Percentiles rank a stretch among this genome's conserved stretches.
These are phyloP conservation scores for Lepeophtheirus salmonis DNA, from an alignment of 1,140 invertebrate species.

Conservation along the genomic window DNA sequence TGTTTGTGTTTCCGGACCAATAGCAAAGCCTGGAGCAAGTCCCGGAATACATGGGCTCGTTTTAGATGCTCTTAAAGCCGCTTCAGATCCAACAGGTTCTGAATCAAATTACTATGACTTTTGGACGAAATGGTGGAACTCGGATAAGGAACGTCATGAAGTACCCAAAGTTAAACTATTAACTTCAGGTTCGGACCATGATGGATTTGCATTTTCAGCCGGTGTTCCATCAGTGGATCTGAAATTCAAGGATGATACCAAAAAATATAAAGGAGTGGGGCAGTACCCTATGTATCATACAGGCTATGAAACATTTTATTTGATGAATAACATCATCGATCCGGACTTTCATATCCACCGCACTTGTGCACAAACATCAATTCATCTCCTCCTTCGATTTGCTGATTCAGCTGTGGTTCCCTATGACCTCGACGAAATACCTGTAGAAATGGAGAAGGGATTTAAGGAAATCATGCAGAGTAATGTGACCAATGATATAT, in stretches of 20 bases:
- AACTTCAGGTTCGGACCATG: conserved; percentile 12
- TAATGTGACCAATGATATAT: background rate
- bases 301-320: conserved; percentile 21
- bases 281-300: conserved; percentile 13
- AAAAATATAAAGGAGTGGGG: background rate
- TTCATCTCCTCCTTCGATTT: background rate
- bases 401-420: background rate
- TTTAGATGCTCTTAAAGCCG: conserved; percentile 25
- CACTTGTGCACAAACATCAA: background rate
- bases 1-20: conserved; percentile 21
- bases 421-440: background rate
- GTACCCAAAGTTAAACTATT: background rate
- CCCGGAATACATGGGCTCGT: conserved; percentile 24
- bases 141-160: background rate
- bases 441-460: background rate
- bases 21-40: conserved; percentile 21
- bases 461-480: background rate
- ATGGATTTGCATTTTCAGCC: background rate
- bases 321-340: conserved; percentile 25
- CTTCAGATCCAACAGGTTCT: background rate
- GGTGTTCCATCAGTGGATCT: conserved; percentile 12
- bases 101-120: background rate
- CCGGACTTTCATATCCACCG: conserved; percentile 21
- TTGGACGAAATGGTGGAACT: background rate
- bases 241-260: background rate